These are phyloP conservation scores for Meloidogyne floridensis DNA, from an alignment of 1,140 invertebrate genomes.

Conservation along the genomic window DNA sequence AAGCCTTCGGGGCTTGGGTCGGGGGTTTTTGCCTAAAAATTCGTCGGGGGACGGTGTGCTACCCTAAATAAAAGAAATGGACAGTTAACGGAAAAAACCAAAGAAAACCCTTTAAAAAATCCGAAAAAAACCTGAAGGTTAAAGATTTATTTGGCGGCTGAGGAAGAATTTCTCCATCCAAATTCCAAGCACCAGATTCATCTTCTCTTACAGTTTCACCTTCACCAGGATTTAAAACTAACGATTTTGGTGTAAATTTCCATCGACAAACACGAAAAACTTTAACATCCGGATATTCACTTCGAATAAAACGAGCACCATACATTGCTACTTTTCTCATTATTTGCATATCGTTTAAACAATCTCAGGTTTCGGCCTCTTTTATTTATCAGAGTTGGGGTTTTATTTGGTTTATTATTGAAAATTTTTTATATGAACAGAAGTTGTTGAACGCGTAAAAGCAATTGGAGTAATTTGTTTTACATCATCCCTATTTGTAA, in stretches of 20 bases:
- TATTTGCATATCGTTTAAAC: constrained; percentile 40
- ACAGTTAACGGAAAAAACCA: too few relatives aligned
- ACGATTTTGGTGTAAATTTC: constrained; percentile 57
- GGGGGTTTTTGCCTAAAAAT: too few relatives aligned
- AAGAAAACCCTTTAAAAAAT: neutral
- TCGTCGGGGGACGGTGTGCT: too few relatives aligned
- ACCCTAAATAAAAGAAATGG: too few relatives aligned
- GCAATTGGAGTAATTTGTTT: too few relatives aligned
- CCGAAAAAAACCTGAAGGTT: constrained; percentile 38
- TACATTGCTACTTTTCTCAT: constrained; percentile 62
- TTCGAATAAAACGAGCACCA: constrained; percentile 46
- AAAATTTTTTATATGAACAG: too few relatives aligned
- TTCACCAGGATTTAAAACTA: constrained; percentile 30
- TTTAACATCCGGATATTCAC: constrained; percentile 41
- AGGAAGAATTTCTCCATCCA: constrained; percentile 58
- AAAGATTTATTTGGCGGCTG: constrained; percentile 54
- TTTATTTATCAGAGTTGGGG: too few relatives aligned
- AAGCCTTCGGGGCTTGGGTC: too few relatives aligned
- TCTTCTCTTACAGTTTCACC: constrained; percentile 23
- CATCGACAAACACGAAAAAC: constrained; percentile 58
- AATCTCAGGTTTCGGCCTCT: too few relatives aligned
- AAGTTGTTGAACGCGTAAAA: too few relatives aligned
- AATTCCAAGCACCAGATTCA: constrained; percentile 62
- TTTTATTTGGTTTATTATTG: too few relatives aligned
- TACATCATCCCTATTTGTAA: too few relatives aligned